A percentile compares a stretch with the other conserved stretches of the same genome.
These are phyloP conservation scores for Chymomyza amoena DNA, from an alignment of 2,888 invertebrate species.

Conservation along the genomic window DNA sequence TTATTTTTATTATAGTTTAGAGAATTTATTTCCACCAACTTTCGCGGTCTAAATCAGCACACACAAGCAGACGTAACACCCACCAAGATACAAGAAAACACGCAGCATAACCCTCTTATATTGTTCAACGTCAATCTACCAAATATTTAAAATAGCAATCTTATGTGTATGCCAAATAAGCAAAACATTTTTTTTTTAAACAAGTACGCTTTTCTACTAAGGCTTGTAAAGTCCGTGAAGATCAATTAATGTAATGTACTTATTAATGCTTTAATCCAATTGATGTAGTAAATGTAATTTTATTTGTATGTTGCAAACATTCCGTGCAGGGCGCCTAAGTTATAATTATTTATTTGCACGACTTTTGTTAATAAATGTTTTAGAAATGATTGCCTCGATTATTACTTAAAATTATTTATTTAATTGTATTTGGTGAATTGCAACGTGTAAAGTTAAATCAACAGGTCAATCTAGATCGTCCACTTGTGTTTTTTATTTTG, in stretches of 20 bases:
- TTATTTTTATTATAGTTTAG: slow-evolving; percentile 12
- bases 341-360: slow-evolving; percentile 42
- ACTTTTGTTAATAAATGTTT: slow-evolving; percentile 53
- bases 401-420: too few species aligned
- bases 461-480: too few species aligned
- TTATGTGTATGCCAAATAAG: background rate
- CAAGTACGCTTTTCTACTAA: slow-evolving; percentile 35
- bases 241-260: background rate
- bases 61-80: slow-evolving; percentile 13
- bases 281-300: slow-evolving; percentile 22
- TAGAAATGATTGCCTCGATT: background rate
- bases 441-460: too few species aligned
- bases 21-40: slow-evolving; percentile 14
- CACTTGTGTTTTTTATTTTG: too few species aligned
- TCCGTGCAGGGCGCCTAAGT: slow-evolving; percentile 51
- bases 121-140: background rate
- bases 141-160: background rate
- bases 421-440: too few species aligned
- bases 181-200: background rate
- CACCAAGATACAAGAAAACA: slow-evolving; percentile 8
- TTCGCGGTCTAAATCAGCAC: slow-evolving; percentile 63
- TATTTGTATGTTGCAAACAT: slow-evolving; percentile 43
- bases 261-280: background rate
- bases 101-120: background rate
- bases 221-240: slow-evolving; percentile 3